Conservation (phyloP, 2,113 vertebrate species). For the Holacanthus passer region DNA sequence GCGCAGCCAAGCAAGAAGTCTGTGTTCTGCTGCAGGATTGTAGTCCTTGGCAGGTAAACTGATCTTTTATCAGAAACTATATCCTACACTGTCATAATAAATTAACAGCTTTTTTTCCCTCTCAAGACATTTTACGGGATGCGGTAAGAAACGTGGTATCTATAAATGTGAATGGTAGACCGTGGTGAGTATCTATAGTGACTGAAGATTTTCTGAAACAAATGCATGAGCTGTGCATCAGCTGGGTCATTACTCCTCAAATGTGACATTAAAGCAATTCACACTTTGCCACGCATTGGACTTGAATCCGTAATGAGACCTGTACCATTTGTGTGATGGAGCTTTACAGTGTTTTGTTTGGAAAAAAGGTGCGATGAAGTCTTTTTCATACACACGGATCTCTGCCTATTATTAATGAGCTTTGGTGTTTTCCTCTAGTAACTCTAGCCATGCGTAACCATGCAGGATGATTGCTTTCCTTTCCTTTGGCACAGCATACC, state of each 20-base stretch:
- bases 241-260: constrained; percentile 13
- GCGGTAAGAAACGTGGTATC: constrained; percentile 34
- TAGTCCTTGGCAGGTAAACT: constrained; percentile 62
- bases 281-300: constrained; percentile 38
- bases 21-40: constrained; percentile 55
- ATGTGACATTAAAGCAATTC: constrained; percentile 40
- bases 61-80: constrained; percentile 72
- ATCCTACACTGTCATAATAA: constrained; percentile 65
- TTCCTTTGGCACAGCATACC: constrained; percentile 53
- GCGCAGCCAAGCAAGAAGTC: constrained; percentile 44
- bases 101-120: constrained; percentile 56
- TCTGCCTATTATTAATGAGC: constrained; percentile 63
- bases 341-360: constrained; percentile 55
- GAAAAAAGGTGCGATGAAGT: constrained; percentile 40
- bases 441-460: constrained; percentile 52
- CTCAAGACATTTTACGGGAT: constrained; percentile 42
- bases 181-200: constrained; percentile 57
- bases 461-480: constrained; percentile 52
- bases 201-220: constrained; percentile 63
- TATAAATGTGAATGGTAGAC: constrained; percentile 47
- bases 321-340: constrained; percentile 32
- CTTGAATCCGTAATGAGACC: constrained; percentile 32
- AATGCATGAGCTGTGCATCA: constrained; percentile 17
- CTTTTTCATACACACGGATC: constrained; percentile 43
- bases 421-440: constrained; percentile 59